Conservation (phyloP, 2,113 vertebrate species). For the Myocastor coypus region DNA sequence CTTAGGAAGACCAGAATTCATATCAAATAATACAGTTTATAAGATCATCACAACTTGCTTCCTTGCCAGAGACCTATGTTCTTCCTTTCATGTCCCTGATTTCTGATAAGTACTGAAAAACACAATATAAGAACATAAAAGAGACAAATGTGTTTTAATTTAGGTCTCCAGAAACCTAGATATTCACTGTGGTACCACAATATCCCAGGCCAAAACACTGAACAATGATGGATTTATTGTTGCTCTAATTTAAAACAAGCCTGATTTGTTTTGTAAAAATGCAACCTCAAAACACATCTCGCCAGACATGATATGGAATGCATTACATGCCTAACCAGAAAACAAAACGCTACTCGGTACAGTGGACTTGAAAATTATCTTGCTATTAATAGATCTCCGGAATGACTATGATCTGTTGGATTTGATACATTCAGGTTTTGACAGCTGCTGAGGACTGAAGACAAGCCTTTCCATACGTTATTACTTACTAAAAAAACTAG, state of each 20-base stretch:
- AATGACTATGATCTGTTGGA: conserved; percentile 64
- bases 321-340: conserved; percentile 68
- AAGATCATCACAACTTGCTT: background rate
- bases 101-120: conserved; percentile 52
- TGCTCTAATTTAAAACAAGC: conserved; percentile 74
- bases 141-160: conserved; percentile 74
- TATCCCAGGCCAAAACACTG: conserved; percentile 67
- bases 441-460: conserved; percentile 58
- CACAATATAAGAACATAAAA: conserved; percentile 53
- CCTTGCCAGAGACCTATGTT: conserved; percentile 47
- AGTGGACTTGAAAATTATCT: conserved; percentile 73
- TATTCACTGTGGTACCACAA: conserved; percentile 65
- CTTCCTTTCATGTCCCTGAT: conserved; percentile 47
- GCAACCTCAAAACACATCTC: conserved; percentile 67
- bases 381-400: conserved; percentile 72
- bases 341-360: conserved; percentile 64
- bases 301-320: conserved; percentile 68
- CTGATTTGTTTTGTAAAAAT: conserved; percentile 68
- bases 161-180: conserved; percentile 52
- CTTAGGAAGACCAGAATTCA: background rate
- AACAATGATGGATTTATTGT: conserved; percentile 68
- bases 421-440: conserved; percentile 65
- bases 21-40: background rate
- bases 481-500: conserved; percentile 69
- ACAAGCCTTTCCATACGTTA: conserved; percentile 57